Base-by-base conservation (phyloP, 2,113 vertebrate species). In the Pristiophorus japonicus region DNA sequence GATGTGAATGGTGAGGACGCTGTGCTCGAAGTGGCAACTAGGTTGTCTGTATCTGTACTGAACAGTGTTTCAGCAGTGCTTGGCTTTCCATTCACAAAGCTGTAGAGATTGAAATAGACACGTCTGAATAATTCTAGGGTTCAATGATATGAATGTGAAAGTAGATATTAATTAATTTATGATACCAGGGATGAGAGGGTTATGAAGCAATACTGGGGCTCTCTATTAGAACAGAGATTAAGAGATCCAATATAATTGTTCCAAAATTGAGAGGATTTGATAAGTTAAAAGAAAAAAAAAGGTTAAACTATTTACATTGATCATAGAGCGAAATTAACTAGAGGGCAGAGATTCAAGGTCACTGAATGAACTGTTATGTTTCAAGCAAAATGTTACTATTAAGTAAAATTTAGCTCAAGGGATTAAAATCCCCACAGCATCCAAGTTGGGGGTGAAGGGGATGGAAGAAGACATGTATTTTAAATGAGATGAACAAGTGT, bases 1-100 rank as follows among this genome's bases (percentile, higher is more conserved):
- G 95, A 87, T 62, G 96, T 94, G 0, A 96, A 67, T 8, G 70
- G 51, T 1, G 95, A 90, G 0, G 95, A 59, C n/a, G 67, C 91
- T 22, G 96, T 47, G 55, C 55, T 62, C 0, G 95, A 65, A 12
- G 93, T 34, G 22, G 42, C 42, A 27, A 75, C 95, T n/a, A 65
- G 45, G 20, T 38, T 67, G 42, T 73, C 95, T 45, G 42, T 67
- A 27, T 90, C 95, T 45, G 62, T 30, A 38, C 81, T 70, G 20
- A 96, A 85, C 10, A 34, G 73, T 34, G 73, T 66, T 16, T 95
- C 85, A 45, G 45, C 30, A 34, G 67, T 30, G 70, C 63, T 96
- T 47, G 27, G 14, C 18, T 62, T 63, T 47, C 78, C 95, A 95
- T 38, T 62, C 55, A 55, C 42, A 47, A 67, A 95, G 38, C 95